A percentile compares a stretch with the other conserved stretches of the same genome.
These are phyloP conservation scores for Coccyzus lansbergi DNA, from an alignment of 2,797 vertebrate genomes.

Conservation along the genomic window DNA sequence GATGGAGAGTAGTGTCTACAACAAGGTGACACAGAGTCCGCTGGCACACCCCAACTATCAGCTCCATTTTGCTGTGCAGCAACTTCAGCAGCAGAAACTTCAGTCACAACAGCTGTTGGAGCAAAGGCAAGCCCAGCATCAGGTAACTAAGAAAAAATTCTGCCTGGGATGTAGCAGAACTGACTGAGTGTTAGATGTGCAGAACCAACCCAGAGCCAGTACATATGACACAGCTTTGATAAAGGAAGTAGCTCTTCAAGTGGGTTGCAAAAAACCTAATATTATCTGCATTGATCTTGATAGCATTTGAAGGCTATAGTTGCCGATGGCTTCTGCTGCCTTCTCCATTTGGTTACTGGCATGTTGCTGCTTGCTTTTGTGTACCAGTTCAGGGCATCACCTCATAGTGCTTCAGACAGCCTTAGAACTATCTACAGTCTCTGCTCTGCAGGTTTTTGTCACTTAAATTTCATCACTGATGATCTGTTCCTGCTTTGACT, in stretches of 20 bases:
- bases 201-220: not conserved
- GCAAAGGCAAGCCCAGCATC: constrained; percentile 82
- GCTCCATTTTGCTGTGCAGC: constrained; percentile 89
- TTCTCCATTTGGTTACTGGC: not conserved
- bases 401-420: not conserved
- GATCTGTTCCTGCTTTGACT: not conserved
- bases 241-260: not conserved
- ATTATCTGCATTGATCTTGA: not conserved
- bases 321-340: not conserved
- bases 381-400: not conserved
- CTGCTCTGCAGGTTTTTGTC: not conserved
- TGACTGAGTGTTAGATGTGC: not conserved
- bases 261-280: not conserved
- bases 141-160: constrained; percentile 78
- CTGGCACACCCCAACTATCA: constrained; percentile 82
- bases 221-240: not conserved
- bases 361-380: not conserved
- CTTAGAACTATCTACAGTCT: not conserved
- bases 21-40: constrained; percentile 62
- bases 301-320: not conserved
- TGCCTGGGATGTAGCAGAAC: not conserved
- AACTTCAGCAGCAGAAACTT: constrained; percentile 89
- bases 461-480: not conserved
- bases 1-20: constrained; percentile 69
- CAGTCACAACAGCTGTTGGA: constrained; percentile 84